Conservation (phyloP, 2,113 vertebrate genomes). For the Uria lomvia region DNA sequence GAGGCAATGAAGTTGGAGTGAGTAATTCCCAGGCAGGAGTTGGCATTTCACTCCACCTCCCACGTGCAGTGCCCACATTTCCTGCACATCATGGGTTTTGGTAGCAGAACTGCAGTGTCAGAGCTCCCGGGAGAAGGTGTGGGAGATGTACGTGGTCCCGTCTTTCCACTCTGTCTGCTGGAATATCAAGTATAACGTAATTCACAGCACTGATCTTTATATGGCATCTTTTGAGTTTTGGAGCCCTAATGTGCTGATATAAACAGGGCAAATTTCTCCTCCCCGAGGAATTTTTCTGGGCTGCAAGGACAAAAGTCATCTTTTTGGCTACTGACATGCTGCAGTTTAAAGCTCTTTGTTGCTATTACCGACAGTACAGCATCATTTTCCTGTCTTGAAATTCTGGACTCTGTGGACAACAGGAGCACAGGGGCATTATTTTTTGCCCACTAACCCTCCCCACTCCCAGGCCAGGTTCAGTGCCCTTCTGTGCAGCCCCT, state of each 20-base stretch:
- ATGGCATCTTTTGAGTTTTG: background rate
- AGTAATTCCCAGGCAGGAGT: conserved; percentile 34
- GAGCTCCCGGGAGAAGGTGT: background rate
- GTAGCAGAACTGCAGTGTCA: background rate
- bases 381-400: background rate
- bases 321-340: background rate
- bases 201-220: background rate
- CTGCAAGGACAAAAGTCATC: background rate
- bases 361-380: background rate
- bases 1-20: conserved; percentile 49
- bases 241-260: background rate
- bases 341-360: background rate
- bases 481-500: background rate
- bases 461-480: background rate
- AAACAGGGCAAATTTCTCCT: background rate
- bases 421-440: background rate
- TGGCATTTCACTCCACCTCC: conserved; percentile 56
- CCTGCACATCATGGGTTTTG: background rate
- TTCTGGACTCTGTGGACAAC: background rate
- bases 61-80: background rate
- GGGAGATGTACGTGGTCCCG: background rate
- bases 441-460: background rate
- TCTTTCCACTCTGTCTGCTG: background rate
- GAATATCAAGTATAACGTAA: background rate
- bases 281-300: background rate